Base-by-base conservation (phyloP, 2,888 invertebrate genomes). In the Conops quadrifasciatus region DNA sequence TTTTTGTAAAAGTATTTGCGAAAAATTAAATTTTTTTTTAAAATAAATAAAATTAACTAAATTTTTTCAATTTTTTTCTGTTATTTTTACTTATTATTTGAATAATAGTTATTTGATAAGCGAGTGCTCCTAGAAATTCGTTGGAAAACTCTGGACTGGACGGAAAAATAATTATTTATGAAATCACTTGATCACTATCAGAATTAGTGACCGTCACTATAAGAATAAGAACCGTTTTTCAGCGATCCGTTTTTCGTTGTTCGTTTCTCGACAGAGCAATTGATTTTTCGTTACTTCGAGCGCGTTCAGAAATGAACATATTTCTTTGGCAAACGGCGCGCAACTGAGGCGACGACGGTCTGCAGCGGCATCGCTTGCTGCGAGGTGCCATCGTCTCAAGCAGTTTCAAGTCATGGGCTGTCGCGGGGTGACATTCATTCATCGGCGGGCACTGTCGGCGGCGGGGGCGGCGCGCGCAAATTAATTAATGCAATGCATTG, bases 321-420 rank as follows among this genome's bases (percentile, higher is more conserved):
- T n/a, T 56, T 73, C 70, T 21, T 67, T 26, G 0, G 58, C 51
- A 2, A 72, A 30, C 65, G 51, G 45, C 68, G 64, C 43, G 60
- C 69, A 68, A 72, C 72, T 72, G 60, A 72, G 49, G 26, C 53
- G 65, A 45, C 53, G 65, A 45, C 51, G 64, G 60, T 5, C 30
- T 53, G 43, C 58, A 58, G 19, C 56, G 47, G 45, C 67, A 58
- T 43, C 49, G 19, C n/a, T 49, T 15, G 4, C n/a, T 49, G 45
- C n/a, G n/a, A n/a, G 11, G 30, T 65, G 65, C 21, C 51, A 30
- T 26, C 24, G 58, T 24, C 9, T 26, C 58, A 26, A 3, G 24
- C 16, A 1, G 28, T 1, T 15, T 56, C 56, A 19, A 19, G 11
- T 7, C 36, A 36, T 36, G 16, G 51, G 51, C n/a, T 26, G 56